These are phyloP conservation scores for Lithophane leautieri DNA, from an alignment of 2,888 invertebrate genomes.

Conservation along the genomic window DNA sequence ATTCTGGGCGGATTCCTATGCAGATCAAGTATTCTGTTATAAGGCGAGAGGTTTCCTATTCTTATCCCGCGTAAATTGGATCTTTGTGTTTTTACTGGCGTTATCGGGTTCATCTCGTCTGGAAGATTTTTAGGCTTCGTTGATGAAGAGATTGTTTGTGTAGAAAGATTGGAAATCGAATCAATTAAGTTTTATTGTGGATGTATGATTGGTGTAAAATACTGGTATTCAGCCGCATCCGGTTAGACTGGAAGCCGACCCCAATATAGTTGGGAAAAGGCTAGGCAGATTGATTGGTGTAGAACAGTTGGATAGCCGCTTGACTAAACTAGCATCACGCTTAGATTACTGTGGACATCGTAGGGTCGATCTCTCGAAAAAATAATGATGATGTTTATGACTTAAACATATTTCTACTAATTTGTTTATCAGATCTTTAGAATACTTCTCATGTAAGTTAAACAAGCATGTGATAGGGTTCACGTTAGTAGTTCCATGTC, in stretches of 20 bases:
- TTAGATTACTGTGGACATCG: not conserved
- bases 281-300: too few relatives aligned
- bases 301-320: not conserved
- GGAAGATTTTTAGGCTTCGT: conserved; percentile 15
- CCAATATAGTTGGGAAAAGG: too few relatives aligned
- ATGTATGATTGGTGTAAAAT: too few relatives aligned
- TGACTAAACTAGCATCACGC: not conserved
- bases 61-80: conserved; percentile 56
- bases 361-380: too few relatives aligned
- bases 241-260: too few relatives aligned
- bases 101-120: conserved; percentile 21
- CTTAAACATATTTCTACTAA: not conserved
- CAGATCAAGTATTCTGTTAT: conserved; percentile 56
- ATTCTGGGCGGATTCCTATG: conserved; percentile 50
- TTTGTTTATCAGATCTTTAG: not conserved
- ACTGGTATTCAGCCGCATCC: too few relatives aligned
- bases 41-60: conserved; percentile 45
- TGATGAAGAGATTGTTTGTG: conserved; percentile 28
- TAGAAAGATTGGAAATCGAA: not conserved
- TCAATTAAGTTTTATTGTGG: not conserved
- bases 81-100: conserved; percentile 43
- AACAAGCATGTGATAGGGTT: not conserved
- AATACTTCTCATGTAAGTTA: not conserved
- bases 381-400: not conserved
- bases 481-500: not conserved